Percentiles rank a stretch among this genome's conserved stretches.
Evolutionary conservation across 2,797 vertebrate species (phyloP).

Genomic region (Rhincodon typus): DNA sequence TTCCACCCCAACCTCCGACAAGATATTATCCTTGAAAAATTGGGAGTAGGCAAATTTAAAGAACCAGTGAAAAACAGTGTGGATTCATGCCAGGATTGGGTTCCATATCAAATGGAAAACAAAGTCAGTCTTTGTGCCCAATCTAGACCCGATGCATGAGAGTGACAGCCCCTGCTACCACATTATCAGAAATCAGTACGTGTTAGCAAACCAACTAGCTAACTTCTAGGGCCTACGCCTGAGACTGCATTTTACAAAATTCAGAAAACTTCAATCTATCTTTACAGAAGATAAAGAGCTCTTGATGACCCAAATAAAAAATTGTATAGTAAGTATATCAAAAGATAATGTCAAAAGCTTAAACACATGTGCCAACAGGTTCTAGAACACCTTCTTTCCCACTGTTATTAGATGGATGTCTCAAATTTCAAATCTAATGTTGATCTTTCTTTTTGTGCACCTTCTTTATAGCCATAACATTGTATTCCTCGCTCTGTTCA

Average conservation of each 20-base stretch:
- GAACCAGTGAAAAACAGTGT: not conserved
- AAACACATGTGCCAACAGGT: too few species aligned
- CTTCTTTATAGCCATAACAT: too few species aligned
- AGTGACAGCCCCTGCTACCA: not conserved
- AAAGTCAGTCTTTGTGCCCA: not conserved
- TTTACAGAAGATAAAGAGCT: not conserved
- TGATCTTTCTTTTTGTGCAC: too few species aligned
- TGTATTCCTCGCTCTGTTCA: too few species aligned
- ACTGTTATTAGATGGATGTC: too few species aligned
- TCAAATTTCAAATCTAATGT: too few species aligned
- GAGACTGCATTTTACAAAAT: not conserved
- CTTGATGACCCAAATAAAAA: not conserved
- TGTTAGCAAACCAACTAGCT: not conserved
- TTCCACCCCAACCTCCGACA: too few species aligned
- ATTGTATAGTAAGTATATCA: not conserved
- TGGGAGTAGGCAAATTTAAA: not conserved
- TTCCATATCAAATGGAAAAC: not conserved
- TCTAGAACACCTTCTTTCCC: too few species aligned
- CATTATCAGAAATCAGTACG: not conserved
- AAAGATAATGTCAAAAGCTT: too few species aligned
- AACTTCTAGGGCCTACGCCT: not conserved
- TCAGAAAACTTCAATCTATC: not conserved
- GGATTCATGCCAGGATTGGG: not conserved
- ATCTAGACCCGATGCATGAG: not conserved
- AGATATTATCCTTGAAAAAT: not conserved